phyloP scores from a whole-genome alignment of 2,797 vertebrate species.

The Gouania willdenowi region DNA sequence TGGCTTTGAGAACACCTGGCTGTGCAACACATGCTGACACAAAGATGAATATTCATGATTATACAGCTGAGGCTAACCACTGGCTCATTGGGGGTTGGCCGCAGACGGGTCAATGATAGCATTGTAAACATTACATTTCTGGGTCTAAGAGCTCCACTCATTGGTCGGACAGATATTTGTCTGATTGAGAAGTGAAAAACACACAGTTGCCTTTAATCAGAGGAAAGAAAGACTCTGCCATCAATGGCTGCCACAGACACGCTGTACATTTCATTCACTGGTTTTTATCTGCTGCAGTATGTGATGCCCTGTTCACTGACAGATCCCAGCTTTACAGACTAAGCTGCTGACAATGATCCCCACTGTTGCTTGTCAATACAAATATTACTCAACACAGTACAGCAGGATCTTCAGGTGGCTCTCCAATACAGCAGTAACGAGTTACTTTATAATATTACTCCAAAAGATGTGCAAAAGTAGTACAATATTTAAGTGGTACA shows the following conservation, averaged over 20 bases:
- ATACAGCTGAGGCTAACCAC: slow-evolving; percentile 69
- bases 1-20: slow-evolving; percentile 55
- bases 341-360: neutral
- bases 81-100: slow-evolving; percentile 66
- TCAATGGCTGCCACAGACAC: slow-evolving; percentile 29
- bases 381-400: too few species aligned
- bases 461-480: too few species aligned
- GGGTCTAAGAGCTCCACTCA: slow-evolving; percentile 57
- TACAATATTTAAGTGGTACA: too few species aligned
- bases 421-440: too few species aligned
- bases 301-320: too few species aligned
- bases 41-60: slow-evolving; percentile 69
- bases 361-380: neutral
- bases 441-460: too few species aligned
- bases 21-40: slow-evolving; percentile 13
- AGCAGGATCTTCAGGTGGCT: too few species aligned
- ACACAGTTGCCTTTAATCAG: slow-evolving; percentile 31
- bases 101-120: slow-evolving; percentile 66
- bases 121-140: slow-evolving; percentile 62
- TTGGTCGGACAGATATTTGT: slow-evolving; percentile 45
- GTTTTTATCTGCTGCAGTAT: too few species aligned
- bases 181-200: slow-evolving; percentile 9
- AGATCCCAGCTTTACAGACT: too few species aligned
- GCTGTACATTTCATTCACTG: slow-evolving; percentile 7
- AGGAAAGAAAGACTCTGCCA: slow-evolving; percentile 35